Base-by-base conservation (phyloP, 2,113 vertebrate species). In the Zosterops borbonicus region DNA sequence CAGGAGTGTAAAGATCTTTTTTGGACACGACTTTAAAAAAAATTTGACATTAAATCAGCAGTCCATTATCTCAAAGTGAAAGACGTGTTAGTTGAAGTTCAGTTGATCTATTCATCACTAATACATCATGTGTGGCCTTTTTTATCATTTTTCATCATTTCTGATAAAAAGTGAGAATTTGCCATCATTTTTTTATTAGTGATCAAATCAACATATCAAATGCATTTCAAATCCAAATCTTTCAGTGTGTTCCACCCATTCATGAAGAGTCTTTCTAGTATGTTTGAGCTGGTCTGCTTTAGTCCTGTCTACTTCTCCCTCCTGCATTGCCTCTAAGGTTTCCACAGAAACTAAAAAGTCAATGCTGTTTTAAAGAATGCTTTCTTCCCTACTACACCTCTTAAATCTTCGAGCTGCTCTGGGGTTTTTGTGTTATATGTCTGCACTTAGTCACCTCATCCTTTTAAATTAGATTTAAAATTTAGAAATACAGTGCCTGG, bases 321-420 rank as follows among this genome's bases (percentile, higher is more conserved):
- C 13, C 63, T 91, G 65, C 3, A 1, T 82, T 94, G 42, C 77
- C 67, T 85, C 59, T 83, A 53, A 80, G 67, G 60, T 94, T 94
- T 94, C 59, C 92, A 77, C 78, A 94, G 90, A 91, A 95, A 83
- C 91, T 65, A 47, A 50, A 60, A 79, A 71, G 84, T 84, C 87
- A 77, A 0, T 74, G 56, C 63, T 86, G 11, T 73, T 89, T 80
- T 83, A 70, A 90, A 67, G 88, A 94, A 63, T 77, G 79, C 75
- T 90, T 87, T 95, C 82, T 87, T 96, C 87, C 35, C 50, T 77
- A 12, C 59, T 88, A 68, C 65, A 87, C 74, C 84, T 95, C 92
- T 91, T 96, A 83, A 95, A 89, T 94, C 87, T 94, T 88, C 70
- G 28, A 58, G 71, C 75, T 90, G 82, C 84, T 85, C 4, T 94